Conservation (phyloP, 2,797 vertebrate species). For the Siniperca scherzeri region DNA sequence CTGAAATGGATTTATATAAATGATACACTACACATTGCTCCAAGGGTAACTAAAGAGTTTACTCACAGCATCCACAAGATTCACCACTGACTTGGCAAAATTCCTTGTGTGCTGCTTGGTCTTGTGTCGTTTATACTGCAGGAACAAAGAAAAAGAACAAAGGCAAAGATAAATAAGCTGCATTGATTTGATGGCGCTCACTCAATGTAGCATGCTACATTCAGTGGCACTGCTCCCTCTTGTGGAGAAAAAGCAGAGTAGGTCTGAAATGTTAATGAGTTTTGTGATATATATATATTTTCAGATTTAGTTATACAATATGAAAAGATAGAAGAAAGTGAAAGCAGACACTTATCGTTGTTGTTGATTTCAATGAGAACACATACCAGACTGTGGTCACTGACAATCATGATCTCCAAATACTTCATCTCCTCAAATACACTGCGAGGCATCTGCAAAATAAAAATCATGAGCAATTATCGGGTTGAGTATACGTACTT, state of each 20-base stretch:
- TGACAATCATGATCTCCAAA: slow-evolving; percentile 97
- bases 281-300: not conserved
- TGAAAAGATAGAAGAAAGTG: not conserved
- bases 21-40: slow-evolving; percentile 11
- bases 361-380: not conserved
- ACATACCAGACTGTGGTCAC: slow-evolving; percentile 96
- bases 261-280: slow-evolving; percentile 45
- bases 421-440: slow-evolving; percentile 99
- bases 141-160: slow-evolving; percentile 37
- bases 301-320: not conserved
- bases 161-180: slow-evolving; percentile 15
- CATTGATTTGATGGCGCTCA: slow-evolving; percentile 25
- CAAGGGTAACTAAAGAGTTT: slow-evolving; percentile 78
- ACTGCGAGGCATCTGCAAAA: slow-evolving; percentile 90
- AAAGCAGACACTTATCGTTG: slow-evolving; percentile 14
- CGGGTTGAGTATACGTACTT: too few relatives aligned
- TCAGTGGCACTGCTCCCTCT: slow-evolving; percentile 44
- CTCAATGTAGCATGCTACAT: not conserved
- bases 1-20: not conserved
- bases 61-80: slow-evolving; percentile 98
- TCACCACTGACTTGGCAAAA: slow-evolving; percentile 98
- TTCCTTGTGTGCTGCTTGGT: slow-evolving; percentile 92
- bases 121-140: slow-evolving; percentile 93
- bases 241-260: slow-evolving; percentile 41
- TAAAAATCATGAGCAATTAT: slow-evolving; percentile 35